Evolutionary conservation across 2,797 vertebrate species (phyloP).

Genomic region (Anisognathus igniventris): DNA sequence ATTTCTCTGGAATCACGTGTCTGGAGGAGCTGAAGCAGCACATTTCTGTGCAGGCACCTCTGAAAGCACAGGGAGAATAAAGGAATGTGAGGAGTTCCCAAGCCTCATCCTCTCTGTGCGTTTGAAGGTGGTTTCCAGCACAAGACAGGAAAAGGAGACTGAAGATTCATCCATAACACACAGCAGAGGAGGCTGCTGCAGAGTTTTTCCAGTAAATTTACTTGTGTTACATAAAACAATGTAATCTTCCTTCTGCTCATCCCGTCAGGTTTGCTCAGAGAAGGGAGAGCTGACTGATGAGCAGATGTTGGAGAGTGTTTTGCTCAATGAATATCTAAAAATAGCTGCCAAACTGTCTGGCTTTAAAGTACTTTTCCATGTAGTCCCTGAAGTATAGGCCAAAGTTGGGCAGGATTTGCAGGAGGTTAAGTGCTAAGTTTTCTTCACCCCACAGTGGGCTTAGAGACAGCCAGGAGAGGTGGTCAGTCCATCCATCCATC

Average conservation of each 20-base stretch:
- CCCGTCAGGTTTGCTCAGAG: constrained; percentile 35
- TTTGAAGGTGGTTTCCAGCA: neutral
- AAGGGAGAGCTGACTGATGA: constrained; percentile 50
- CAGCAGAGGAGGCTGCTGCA: neutral
- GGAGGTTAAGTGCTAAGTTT: constrained; percentile 58
- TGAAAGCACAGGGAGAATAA: neutral
- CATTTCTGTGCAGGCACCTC: neutral
- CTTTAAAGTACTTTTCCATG: constrained; percentile 67
- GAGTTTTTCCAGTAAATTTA: constrained; percentile 47
- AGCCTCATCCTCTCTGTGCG: neutral
- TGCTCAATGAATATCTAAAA: constrained; percentile 50
- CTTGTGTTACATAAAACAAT: constrained; percentile 50
- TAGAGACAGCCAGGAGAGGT: neutral
- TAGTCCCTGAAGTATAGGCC: constrained; percentile 30
- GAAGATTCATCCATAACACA: neutral
- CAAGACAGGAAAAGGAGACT: neutral
- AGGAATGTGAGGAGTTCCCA: neutral
- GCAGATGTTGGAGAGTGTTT: constrained; percentile 50
- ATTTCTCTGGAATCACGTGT: neutral
- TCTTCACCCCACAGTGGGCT: neutral
- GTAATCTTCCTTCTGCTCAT: constrained; percentile 33
- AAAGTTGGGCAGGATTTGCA: constrained; percentile 1
- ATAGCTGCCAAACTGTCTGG: constrained; percentile 26
- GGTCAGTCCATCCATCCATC: neutral
- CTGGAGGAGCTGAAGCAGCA: neutral